These are phyloP conservation scores for Dryomyza anilis DNA, from an alignment of 2,888 invertebrate genomes.

Conservation along the genomic window DNA sequence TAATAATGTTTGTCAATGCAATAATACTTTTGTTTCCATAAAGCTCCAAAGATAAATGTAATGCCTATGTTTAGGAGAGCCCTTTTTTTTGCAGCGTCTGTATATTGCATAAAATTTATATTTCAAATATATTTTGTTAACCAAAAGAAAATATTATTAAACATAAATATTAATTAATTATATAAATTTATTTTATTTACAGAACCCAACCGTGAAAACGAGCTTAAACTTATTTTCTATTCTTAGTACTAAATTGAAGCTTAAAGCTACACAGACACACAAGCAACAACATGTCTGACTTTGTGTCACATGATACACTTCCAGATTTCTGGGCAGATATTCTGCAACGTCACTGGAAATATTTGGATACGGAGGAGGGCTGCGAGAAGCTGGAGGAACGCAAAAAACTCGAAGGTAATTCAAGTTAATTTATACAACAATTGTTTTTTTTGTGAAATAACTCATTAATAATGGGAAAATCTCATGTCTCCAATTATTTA, in stretches of 20 bases:
- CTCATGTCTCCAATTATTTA: no score
- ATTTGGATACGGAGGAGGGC: constrained; percentile 80
- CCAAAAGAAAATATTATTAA: no score
- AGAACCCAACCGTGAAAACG: constrained; percentile 15
- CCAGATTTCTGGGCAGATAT: constrained; percentile 74
- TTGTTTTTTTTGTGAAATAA: no score
- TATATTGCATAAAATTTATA: background rate
- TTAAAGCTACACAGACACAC: background rate
- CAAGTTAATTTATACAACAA: no score
- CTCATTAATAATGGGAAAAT: no score
- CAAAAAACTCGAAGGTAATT: constrained; percentile 77
- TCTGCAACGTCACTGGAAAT: constrained; percentile 76
- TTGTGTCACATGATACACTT: constrained; percentile 60
- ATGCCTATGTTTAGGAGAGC: no score
- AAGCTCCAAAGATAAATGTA: no score
- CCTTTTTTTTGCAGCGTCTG: no score
- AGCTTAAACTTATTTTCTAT: constrained; percentile 12
- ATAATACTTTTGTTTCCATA: no score
- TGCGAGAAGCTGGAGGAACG: constrained; percentile 77
- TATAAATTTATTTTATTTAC: background rate
- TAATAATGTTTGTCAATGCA: no score
- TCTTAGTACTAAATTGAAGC: background rate
- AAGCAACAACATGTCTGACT: constrained; percentile 54
- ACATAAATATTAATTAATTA: no score
- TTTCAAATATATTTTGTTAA: no score